These are phyloP conservation scores for Thera britannica DNA, from an alignment of 2,888 invertebrate genomes.

Conservation along the genomic window DNA sequence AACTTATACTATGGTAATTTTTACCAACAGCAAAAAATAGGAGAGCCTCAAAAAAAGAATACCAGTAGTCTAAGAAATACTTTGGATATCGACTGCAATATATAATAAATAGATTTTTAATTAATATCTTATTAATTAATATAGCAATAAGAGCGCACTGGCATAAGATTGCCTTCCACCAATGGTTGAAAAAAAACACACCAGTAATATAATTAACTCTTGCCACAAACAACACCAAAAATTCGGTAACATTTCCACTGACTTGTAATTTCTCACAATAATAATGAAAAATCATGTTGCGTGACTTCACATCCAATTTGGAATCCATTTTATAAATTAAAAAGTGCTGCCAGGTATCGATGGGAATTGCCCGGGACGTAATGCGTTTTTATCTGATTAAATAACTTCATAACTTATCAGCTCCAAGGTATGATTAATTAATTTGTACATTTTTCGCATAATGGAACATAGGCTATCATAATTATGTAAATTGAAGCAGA, in stretches of 20 bases:
- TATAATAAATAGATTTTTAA: too few species aligned
- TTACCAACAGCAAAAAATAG: too few species aligned
- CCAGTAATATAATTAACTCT: neutral
- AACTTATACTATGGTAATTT: too few species aligned
- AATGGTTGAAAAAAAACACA: neutral
- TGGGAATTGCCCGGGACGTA: constrained; percentile 18
- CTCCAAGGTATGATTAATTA: constrained; percentile 4
- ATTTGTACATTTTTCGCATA: neutral
- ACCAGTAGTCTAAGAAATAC: too few species aligned
- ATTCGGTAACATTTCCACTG: neutral
- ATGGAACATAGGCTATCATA: neutral
- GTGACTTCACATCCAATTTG: constrained; percentile 29
- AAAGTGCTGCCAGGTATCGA: constrained; percentile 22
- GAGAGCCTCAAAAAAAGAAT: too few species aligned
- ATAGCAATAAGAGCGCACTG: too few species aligned
- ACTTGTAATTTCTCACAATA: neutral
- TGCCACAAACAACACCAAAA: neutral
- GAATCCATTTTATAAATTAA: constrained; percentile 29
- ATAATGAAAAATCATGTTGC: constrained; percentile 15
- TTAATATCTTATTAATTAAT: too few species aligned
- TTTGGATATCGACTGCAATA: too few species aligned
- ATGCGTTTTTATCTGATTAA: constrained; percentile 25
- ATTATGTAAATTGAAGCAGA: neutral
- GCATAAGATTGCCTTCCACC: too few species aligned
- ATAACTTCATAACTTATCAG: constrained; percentile 17